Base-by-base conservation (phyloP, 2,888 invertebrate genomes). In the Drosophila suboccidentalis region DNA sequence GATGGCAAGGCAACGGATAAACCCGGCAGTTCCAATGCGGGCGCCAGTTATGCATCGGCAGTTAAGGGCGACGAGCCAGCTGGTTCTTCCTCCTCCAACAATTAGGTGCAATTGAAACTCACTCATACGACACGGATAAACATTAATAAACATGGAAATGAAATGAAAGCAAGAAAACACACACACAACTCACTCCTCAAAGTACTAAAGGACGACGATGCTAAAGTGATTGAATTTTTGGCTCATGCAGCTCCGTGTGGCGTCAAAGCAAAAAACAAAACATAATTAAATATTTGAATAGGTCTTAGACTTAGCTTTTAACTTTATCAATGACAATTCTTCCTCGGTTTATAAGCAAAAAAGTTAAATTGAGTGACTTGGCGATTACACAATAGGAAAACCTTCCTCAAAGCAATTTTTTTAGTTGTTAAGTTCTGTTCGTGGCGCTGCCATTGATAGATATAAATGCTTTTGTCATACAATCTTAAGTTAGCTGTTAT, bases 41-140 rank as follows among this genome's bases (percentile, higher is more conserved):
- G 91, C 58, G 85, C 92, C 66, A 92, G 90, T 62, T 92, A 92
- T 78, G 92, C 93, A 57, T 91, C 92, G 50, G 85, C 93, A 41
- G 92, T 92, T 4, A 93, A 93, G 84, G 92, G 91, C 32, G 92
- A 92, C 55, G 92, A 91, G 51, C 75, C 79, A 26, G 87, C 84
- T 57, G 79, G 84, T 50, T 80, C 68, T 15, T 68, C 82, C 51
- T 66, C 75, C 57, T 82, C 82, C 55, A 82, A 83, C 75, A 82
- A 83, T 76, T 90, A 90, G 77, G 69, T 78, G 78, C 80, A 78
- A 75, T 71, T 51, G 15, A 57, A 73, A 77, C 73, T 75, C 63
- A 60, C 46, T 11, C 58, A 46, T 47, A 49, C n/a, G 29, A 39
- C 9, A 63, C n/a, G 13, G 41, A 22, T 36, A 36, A 62, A 62